Evolutionary conservation across 1,140 invertebrate species (phyloP).

Genomic region (Eulimnadia texana): DNA sequence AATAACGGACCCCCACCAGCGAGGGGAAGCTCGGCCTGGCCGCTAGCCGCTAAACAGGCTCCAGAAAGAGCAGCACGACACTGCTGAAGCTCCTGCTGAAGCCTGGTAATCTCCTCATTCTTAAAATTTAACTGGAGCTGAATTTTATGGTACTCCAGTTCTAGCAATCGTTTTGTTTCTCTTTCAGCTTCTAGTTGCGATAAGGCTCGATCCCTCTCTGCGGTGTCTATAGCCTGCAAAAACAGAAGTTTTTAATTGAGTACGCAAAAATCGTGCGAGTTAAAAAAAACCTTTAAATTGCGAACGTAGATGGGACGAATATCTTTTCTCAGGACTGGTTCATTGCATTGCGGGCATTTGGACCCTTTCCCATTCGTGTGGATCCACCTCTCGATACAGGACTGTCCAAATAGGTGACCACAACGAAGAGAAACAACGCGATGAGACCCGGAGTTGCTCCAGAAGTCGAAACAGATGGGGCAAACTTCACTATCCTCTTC

Average conservation of each 20-base stretch:
- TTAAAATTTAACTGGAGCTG: constrained; percentile 3
- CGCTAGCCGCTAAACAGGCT: constrained; percentile 13
- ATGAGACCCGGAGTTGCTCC: constrained; percentile 73
- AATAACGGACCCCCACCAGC: constrained; percentile 4
- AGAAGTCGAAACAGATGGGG: constrained; percentile 72
- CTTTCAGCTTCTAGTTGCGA: constrained; percentile 36
- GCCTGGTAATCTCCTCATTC: constrained; percentile 15
- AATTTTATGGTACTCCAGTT: constrained; percentile 26
- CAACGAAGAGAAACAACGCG: constrained; percentile 65
- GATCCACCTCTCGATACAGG: constrained; percentile 50
- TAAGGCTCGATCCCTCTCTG: constrained; percentile 41
- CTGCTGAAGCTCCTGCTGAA: constrained; percentile 17
- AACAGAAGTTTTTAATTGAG: neutral
- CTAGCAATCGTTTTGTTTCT: constrained; percentile 28
- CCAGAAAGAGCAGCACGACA: constrained; percentile 11
- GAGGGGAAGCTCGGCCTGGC: constrained; percentile 1
- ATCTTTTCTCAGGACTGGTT: constrained; percentile 52
- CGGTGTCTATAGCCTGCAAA: constrained; percentile 45
- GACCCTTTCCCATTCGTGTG: constrained; percentile 22
- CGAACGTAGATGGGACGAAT: constrained; percentile 56
- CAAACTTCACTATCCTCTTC: constrained; percentile 32
- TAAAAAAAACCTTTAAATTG: constrained; percentile 29
- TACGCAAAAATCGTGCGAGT: neutral
- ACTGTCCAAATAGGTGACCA: constrained; percentile 77
- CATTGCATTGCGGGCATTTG: constrained; percentile 76